Percentiles rank a stretch among this genome's conserved stretches.
phyloP scores from a whole-genome alignment of 2,113 vertebrate genomes.

The Chlorodrepanis virens region DNA sequence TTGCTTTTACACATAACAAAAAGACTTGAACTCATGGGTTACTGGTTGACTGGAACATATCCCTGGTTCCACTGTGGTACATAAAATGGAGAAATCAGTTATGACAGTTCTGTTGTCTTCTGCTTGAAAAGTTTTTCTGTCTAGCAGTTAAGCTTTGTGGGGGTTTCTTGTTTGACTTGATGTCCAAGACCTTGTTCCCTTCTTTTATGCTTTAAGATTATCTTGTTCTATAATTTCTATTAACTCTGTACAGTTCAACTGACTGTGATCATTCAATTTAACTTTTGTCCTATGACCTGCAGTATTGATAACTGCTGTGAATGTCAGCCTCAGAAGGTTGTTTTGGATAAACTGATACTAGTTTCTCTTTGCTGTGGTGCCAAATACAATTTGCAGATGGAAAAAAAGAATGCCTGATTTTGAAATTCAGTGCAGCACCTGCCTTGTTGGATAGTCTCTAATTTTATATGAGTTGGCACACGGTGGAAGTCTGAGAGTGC shows the following conservation, averaged over 20 bases:
- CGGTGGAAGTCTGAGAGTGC: background rate
- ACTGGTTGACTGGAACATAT: background rate
- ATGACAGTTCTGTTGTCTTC: background rate
- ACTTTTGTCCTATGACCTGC: background rate
- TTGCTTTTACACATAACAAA: background rate
- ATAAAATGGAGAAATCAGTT: background rate
- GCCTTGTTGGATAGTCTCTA: background rate
- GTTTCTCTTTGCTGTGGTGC: background rate
- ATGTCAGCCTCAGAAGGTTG: background rate
- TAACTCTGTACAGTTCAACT: background rate
- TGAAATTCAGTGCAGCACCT: background rate
- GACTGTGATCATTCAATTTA: background rate
- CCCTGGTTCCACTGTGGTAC: background rate
- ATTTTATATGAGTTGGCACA: background rate
- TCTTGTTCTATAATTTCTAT: background rate
- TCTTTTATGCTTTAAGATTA: background rate
- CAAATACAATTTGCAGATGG: background rate
- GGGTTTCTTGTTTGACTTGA: background rate
- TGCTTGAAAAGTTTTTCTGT: background rate
- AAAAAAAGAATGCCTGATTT: background rate
- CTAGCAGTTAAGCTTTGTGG: background rate
- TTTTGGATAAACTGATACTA: background rate
- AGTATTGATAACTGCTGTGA: background rate
- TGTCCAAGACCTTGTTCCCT: background rate
- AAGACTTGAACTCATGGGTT: background rate